A percentile compares a stretch with the other conserved stretches of the same genome.
Evolutionary conservation across 1,140 invertebrate species (phyloP).

Genomic region (Procambarus virginalis): DNA sequence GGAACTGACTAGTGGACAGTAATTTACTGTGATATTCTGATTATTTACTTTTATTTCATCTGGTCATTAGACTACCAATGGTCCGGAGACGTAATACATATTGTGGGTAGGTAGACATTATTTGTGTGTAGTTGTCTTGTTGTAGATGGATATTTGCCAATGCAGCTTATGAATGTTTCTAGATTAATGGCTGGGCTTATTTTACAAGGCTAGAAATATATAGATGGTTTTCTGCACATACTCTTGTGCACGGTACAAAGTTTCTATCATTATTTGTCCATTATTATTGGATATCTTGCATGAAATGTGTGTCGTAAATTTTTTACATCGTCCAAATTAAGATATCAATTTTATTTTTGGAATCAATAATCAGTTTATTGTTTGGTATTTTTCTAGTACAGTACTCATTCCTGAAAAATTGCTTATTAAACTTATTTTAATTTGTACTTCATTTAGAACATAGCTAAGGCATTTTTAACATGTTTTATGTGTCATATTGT

Average conservation of each 20-base stretch:
- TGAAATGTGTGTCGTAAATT: background rate
- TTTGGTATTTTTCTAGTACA: too few relatives aligned
- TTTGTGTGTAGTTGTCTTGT: background rate
- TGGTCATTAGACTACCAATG: constrained; percentile 43
- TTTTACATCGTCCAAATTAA: too few relatives aligned
- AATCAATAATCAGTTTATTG: too few relatives aligned
- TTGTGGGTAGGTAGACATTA: constrained; percentile 40
- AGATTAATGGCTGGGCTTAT: background rate
- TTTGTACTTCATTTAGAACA: background rate
- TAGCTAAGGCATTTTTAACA: background rate
- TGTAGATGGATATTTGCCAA: background rate
- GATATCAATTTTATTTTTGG: too few relatives aligned
- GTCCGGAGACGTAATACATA: constrained; percentile 46
- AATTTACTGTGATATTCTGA: background rate
- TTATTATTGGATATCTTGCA: background rate
- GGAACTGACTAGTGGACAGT: too few relatives aligned
- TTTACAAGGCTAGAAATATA: background rate
- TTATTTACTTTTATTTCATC: constrained; percentile 6
- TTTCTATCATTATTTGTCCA: background rate
- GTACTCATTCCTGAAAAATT: too few relatives aligned
- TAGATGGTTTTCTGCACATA: background rate
- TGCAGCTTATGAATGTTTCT: background rate
- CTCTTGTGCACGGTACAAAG: background rate
- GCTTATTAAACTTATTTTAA: background rate
- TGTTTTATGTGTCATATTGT: background rate